These are phyloP conservation scores for Tiaroga cobitis DNA, from an alignment of 2,797 vertebrate genomes.

Conservation along the genomic window DNA sequence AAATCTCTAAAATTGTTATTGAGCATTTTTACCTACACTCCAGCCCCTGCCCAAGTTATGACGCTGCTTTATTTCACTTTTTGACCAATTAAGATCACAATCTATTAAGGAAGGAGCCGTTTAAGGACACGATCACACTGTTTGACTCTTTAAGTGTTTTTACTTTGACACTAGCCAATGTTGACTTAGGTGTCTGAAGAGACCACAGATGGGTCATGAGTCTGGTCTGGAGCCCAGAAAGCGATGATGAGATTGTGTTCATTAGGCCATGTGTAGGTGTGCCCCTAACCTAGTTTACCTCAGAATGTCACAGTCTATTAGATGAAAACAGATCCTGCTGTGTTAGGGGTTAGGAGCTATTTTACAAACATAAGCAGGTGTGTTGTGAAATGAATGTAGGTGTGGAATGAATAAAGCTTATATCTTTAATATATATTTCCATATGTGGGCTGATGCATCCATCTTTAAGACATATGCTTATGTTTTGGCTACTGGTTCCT, in stretches of 20 bases:
- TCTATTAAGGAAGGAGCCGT: constrained; percentile 17
- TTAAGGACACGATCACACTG: constrained; percentile 44
- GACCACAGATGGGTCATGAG: constrained; percentile 74
- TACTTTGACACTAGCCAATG: constrained; percentile 58
- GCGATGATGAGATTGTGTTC: constrained; percentile 65
- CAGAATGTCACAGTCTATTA: constrained; percentile 43
- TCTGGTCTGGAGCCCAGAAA: constrained; percentile 71
- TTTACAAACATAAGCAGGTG: constrained; percentile 28
- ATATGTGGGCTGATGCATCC: not conserved
- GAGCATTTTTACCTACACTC: constrained; percentile 24
- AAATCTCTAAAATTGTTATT: constrained; percentile 15
- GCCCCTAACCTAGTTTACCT: constrained; percentile 37
- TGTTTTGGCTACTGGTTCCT: not conserved
- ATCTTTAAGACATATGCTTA: not conserved
- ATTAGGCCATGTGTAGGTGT: constrained; percentile 50
- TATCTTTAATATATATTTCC: constrained; percentile 6
- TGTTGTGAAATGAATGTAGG: constrained; percentile 23
- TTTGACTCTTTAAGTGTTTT: constrained; percentile 53
- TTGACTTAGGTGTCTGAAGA: constrained; percentile 79
- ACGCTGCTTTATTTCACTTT: constrained; percentile 33
- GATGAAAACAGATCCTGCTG: constrained; percentile 42
- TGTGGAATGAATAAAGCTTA: constrained; percentile 10
- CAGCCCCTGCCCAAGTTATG: not conserved
- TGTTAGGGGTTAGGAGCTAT: constrained; percentile 25
- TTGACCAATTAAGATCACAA: constrained; percentile 39